phyloP scores from a whole-genome alignment of 2,797 vertebrate species.

The Tiaroga cobitis region DNA sequence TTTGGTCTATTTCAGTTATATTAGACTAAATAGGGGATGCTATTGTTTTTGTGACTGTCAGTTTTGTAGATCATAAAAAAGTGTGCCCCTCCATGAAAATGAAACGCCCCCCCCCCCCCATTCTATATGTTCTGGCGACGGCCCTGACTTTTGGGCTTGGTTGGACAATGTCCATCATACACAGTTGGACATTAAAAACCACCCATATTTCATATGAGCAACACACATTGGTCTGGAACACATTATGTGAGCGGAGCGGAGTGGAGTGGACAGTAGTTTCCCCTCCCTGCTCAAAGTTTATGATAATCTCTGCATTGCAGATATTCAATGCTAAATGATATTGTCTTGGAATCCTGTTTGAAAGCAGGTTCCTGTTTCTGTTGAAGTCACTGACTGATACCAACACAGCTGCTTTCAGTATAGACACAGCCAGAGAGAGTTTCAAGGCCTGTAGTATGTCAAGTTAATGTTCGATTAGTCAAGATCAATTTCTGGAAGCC shows the following conservation, averaged over 20 bases:
- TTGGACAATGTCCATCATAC: too few relatives aligned
- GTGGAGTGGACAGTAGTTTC: not conserved
- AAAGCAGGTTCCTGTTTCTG: not conserved
- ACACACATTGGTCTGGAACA: not conserved
- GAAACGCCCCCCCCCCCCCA: too few relatives aligned
- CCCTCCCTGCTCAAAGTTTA: not conserved
- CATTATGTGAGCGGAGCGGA: too few relatives aligned
- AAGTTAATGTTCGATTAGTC: slow-evolving; percentile 11
- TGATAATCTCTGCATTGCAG: not conserved
- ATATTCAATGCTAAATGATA: not conserved
- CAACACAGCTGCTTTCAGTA: not conserved
- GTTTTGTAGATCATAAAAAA: too few relatives aligned
- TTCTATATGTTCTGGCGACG: too few relatives aligned
- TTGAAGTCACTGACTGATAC: not conserved
- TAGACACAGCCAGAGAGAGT: not conserved
- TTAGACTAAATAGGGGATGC: too few relatives aligned
- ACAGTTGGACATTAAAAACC: not conserved
- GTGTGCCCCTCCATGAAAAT: too few relatives aligned
- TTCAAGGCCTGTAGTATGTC: slow-evolving; percentile 9
- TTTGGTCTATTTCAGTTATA: too few relatives aligned
- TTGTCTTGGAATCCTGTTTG: not conserved
- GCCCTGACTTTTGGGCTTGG: too few relatives aligned
- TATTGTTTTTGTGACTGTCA: too few relatives aligned
- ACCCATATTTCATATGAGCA: not conserved
- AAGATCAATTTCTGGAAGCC: slow-evolving; percentile 24